These are phyloP conservation scores for Nysson spinosus DNA, from an alignment of 2,888 invertebrate genomes.

Conservation along the genomic window DNA sequence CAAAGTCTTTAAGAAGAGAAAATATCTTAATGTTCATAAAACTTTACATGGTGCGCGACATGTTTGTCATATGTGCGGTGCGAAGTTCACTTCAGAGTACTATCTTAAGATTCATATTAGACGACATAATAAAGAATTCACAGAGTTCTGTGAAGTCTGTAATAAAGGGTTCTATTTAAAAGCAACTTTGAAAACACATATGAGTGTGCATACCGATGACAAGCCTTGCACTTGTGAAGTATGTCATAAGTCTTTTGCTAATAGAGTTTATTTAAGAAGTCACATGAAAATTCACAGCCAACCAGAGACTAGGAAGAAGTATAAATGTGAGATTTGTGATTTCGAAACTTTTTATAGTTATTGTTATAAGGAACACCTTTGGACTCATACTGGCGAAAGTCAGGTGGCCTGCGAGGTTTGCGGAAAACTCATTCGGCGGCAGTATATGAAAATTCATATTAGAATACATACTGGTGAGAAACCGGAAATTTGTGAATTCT, in stretches of 20 bases:
- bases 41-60: constrained; percentile 78
- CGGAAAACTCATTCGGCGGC: constrained; percentile 71
- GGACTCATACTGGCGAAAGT: constrained; percentile 75
- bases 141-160: constrained; percentile 71
- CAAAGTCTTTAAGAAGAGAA: constrained; percentile 65
- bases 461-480: constrained; percentile 69
- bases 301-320: constrained; percentile 77
- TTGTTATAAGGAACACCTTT: constrained; percentile 75
- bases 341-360: constrained; percentile 76
- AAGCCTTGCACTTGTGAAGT: constrained; percentile 62
- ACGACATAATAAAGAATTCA: constrained; percentile 80
- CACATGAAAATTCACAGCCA: constrained; percentile 73
- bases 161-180: constrained; percentile 73
- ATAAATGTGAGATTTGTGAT: constrained; percentile 78
- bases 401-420: constrained; percentile 74
- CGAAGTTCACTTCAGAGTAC: constrained; percentile 81
- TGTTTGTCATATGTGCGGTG: constrained; percentile 81
- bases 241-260: constrained; percentile 78
- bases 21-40: constrained; percentile 65
- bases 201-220: constrained; percentile 67
- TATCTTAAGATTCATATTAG: constrained; percentile 81
- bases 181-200: constrained; percentile 68
- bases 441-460: constrained; percentile 65
- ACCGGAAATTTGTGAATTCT: constrained; percentile 68
- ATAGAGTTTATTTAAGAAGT: constrained; percentile 78